Evolutionary conservation across 2,888 invertebrate species (phyloP).

Genomic region (Eupithecia pulchellata): DNA sequence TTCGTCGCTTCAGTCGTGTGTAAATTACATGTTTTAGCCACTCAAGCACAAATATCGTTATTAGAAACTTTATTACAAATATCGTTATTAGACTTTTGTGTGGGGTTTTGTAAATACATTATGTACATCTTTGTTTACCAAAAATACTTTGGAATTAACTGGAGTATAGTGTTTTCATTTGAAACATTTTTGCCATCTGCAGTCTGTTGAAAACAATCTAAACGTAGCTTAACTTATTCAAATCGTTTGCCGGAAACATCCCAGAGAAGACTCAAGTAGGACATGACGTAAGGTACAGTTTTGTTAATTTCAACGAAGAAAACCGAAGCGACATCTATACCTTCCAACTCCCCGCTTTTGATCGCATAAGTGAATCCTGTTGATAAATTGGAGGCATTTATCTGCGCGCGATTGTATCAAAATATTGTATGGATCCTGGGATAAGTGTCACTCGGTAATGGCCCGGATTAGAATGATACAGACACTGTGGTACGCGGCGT

Average conservation of each 20-base stretch:
- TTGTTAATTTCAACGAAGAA: neutral
- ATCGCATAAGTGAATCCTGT: conserved; percentile 55
- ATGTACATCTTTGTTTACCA: too few species aligned
- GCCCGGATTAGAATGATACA: conserved; percentile 60
- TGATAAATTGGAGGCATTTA: conserved; percentile 83
- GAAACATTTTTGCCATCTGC: too few species aligned
- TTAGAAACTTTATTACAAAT: too few species aligned
- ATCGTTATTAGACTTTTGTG: neutral
- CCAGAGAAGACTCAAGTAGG: too few species aligned
- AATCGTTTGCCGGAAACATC: neutral
- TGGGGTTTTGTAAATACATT: too few species aligned
- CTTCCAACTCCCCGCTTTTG: conserved; percentile 39
- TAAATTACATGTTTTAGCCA: neutral
- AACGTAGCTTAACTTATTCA: neutral
- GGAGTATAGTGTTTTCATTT: too few species aligned
- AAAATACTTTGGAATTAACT: neutral
- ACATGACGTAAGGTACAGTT: too few species aligned
- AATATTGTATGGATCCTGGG: conserved; percentile 79
- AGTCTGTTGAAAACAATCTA: neutral
- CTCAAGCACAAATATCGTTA: neutral
- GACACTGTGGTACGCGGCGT: conserved; percentile 47
- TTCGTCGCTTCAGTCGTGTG: too few species aligned
- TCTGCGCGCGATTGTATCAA: conserved; percentile 81
- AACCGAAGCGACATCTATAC: conserved; percentile 20
- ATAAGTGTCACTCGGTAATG: conserved; percentile 78